Evolutionary conservation across 2,888 invertebrate species (phyloP).

Genomic region (Pseudococcus jackbeardsleyi): DNA sequence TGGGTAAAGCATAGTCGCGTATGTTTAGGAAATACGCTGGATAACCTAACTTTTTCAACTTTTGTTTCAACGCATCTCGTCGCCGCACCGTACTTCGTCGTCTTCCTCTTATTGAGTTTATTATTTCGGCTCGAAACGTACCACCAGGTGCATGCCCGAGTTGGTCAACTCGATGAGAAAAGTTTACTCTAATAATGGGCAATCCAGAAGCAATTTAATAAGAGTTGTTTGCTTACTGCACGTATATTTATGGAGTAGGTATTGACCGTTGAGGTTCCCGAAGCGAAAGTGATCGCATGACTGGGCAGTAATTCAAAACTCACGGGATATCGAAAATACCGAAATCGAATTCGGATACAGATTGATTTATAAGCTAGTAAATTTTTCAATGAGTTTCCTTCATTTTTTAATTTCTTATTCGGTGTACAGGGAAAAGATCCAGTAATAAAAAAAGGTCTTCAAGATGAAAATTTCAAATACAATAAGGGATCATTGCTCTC

Average conservation of each 20-base stretch:
- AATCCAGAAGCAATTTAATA: background rate
- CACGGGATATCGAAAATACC: background rate
- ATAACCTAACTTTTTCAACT: conserved; percentile 46
- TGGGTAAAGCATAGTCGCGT: background rate
- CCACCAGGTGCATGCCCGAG: background rate
- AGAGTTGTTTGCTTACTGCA: background rate
- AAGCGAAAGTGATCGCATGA: background rate
- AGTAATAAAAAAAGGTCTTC: no score
- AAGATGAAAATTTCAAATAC: no score
- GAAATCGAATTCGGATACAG: background rate
- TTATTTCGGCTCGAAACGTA: background rate
- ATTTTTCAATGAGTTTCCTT: no score
- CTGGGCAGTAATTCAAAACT: background rate
- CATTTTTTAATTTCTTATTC: no score
- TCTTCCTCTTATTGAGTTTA: background rate
- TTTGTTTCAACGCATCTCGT: conserved; percentile 38
- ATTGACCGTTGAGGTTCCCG: no score
- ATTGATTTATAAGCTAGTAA: no score
- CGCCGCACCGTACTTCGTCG: no score
- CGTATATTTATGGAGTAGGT: no score
- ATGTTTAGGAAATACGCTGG: background rate
- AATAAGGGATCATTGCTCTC: no score
- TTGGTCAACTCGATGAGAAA: background rate
- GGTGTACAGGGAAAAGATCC: no score
- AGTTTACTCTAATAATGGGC: background rate